Conservation (phyloP, 2,797 vertebrate genomes). For the Luscinia megarhynchos region DNA sequence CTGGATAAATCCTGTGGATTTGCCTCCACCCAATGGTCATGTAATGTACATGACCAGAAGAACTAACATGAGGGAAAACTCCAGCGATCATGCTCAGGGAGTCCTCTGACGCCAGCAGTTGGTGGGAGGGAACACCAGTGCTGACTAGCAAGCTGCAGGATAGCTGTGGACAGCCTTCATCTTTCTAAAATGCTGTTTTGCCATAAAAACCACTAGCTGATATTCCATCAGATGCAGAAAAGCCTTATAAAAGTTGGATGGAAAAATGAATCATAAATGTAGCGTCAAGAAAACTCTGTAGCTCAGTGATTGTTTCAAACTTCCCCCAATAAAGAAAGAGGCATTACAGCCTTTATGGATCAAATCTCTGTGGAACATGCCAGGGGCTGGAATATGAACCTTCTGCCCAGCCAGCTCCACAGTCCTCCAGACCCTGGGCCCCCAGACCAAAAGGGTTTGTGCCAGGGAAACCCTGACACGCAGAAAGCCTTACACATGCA, state of each 20-base stretch:
- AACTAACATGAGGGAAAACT: constrained; percentile 76
- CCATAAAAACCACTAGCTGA: not conserved
- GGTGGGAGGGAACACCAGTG: constrained; percentile 41
- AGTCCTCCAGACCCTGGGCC: not conserved
- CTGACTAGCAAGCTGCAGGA: constrained; percentile 6
- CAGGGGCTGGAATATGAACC: not conserved
- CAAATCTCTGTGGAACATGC: constrained; percentile 22
- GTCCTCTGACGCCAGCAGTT: constrained; percentile 56
- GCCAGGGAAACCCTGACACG: not conserved
- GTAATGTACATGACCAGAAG: constrained; percentile 54
- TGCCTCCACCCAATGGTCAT: constrained; percentile 80
- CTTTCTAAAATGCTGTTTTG: not conserved
- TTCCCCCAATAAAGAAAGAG: not conserved
- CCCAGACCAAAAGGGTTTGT: not conserved
- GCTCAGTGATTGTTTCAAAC: not conserved
- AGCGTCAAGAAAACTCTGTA: not conserved
- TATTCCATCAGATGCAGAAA: not conserved
- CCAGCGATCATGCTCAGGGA: constrained; percentile 63
- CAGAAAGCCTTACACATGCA: not conserved
- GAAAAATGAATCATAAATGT: not conserved
- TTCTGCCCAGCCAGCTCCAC: constrained; percentile 16
- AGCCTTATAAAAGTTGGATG: not conserved
- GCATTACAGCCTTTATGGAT: not conserved
- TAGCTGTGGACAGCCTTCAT: not conserved
- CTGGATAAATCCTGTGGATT: constrained; percentile 64